A percentile compares a stretch with the other conserved stretches of the same genome.
phyloP scores from a whole-genome alignment of 2,888 invertebrate species.

The Limnephilus marmoratus region DNA sequence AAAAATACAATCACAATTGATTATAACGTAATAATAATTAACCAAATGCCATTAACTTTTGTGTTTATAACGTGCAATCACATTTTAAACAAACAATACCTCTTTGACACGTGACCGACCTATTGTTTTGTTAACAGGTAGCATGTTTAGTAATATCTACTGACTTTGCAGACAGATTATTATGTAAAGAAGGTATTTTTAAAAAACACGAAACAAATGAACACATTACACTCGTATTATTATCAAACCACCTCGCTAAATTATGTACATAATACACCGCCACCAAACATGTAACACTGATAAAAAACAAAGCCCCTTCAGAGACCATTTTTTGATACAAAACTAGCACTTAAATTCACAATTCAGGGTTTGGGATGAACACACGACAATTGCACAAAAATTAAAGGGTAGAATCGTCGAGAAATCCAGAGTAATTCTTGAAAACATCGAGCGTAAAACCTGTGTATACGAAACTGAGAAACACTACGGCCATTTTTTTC shows the following conservation, averaged over 20 bases:
- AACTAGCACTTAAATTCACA: constrained; percentile 4
- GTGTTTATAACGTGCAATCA: neutral
- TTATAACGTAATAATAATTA: neutral
- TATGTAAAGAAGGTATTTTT: neutral
- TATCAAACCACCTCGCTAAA: constrained; percentile 19
- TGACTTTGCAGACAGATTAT: neutral
- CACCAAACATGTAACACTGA: constrained; percentile 26
- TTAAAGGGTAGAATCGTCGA: neutral
- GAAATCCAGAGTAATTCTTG: neutral
- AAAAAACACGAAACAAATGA: constrained; percentile 14
- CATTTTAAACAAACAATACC: neutral
- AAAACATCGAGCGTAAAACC: constrained; percentile 42
- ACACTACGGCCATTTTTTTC: constrained; percentile 56
- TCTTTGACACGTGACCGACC: constrained; percentile 24
- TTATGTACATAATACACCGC: neutral
- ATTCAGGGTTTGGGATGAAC: neutral
- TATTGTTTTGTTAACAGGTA: constrained; percentile 39
- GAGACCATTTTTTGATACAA: constrained; percentile 19
- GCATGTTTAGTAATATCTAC: constrained; percentile 9
- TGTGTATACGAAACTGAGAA: neutral
- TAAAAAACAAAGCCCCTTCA: neutral
- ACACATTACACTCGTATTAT: neutral
- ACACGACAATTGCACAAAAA: constrained; percentile 5
- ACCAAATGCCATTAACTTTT: neutral
- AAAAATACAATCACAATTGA: neutral